Conservation (phyloP, 1,140 invertebrate species). For the Vollenhovia emeryi region DNA sequence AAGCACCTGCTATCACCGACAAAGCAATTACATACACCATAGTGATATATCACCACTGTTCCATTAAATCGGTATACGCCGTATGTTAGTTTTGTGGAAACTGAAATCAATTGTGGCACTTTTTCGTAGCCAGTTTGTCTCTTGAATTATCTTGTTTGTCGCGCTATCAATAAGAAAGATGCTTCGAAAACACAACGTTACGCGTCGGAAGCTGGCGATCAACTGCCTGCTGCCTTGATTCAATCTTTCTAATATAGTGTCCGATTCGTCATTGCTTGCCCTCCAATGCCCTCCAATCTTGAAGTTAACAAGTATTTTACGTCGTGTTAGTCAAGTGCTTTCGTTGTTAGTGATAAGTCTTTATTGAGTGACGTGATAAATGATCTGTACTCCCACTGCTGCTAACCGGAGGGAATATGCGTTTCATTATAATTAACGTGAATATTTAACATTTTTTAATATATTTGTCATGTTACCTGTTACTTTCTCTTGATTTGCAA, state of each 20-base stretch:
- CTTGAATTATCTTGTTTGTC: background rate
- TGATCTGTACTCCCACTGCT: no score
- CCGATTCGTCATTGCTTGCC: background rate
- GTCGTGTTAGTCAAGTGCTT: no score
- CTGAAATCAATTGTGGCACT: background rate
- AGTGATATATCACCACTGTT: background rate
- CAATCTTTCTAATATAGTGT: background rate
- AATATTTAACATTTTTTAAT: background rate
- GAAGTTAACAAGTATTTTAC: background rate
- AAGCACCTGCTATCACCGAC: background rate
- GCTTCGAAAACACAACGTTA: background rate
- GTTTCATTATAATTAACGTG: no score
- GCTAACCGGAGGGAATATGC: no score
- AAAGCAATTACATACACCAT: conserved; percentile 14
- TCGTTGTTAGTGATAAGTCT: no score
- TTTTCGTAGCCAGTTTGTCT: background rate
- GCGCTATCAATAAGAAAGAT: background rate
- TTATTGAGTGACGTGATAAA: no score
- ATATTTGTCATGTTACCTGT: background rate
- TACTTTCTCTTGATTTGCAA: background rate
- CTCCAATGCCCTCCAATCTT: no score
- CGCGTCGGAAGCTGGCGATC: background rate
- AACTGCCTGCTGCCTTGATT: background rate
- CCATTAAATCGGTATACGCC: background rate
- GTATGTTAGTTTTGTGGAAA: background rate